A percentile compares a stretch with the other conserved stretches of the same genome.
These are phyloP conservation scores for Cremastobaeus sp. DNA, from an alignment of 2,888 invertebrate genomes.

Conservation along the genomic window DNA sequence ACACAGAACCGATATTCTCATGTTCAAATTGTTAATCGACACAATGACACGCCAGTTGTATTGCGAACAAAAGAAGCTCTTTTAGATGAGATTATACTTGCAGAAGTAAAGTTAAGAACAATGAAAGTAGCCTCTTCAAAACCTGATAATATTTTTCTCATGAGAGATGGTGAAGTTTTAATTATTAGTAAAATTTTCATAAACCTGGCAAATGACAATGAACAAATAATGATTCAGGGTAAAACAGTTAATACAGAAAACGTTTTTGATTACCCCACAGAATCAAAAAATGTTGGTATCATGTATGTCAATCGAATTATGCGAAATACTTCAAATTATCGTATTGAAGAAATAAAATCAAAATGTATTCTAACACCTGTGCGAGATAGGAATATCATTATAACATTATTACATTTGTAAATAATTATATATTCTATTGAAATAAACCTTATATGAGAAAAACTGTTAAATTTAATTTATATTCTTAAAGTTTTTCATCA, in stretches of 20 bases:
- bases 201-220: background rate
- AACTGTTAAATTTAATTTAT: too few species aligned
- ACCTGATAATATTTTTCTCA: slow-evolving; percentile 1
- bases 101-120: background rate
- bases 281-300: slow-evolving; percentile 10
- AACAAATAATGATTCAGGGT: slow-evolving; percentile 1
- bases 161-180: slow-evolving; percentile 9
- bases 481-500: too few species aligned
- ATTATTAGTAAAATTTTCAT: slow-evolving; percentile 18
- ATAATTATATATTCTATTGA: background rate
- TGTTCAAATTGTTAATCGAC: slow-evolving; percentile 2
- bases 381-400: background rate
- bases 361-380: slow-evolving; percentile 11
- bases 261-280: slow-evolving; percentile 12
- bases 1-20: slow-evolving; percentile 1
- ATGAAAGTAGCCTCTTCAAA: slow-evolving; percentile 3
- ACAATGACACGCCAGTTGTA: background rate
- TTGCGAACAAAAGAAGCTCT: background rate
- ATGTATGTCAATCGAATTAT: slow-evolving; percentile 1
- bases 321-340: background rate
- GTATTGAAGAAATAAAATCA: background rate
- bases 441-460: too few species aligned
- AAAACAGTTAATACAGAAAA: background rate
- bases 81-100: background rate
- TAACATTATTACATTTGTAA: slow-evolving; percentile 13